These are phyloP conservation scores for Ceratoteleas bidentatus DNA, from an alignment of 1,140 invertebrate species.

Conservation along the genomic window DNA sequence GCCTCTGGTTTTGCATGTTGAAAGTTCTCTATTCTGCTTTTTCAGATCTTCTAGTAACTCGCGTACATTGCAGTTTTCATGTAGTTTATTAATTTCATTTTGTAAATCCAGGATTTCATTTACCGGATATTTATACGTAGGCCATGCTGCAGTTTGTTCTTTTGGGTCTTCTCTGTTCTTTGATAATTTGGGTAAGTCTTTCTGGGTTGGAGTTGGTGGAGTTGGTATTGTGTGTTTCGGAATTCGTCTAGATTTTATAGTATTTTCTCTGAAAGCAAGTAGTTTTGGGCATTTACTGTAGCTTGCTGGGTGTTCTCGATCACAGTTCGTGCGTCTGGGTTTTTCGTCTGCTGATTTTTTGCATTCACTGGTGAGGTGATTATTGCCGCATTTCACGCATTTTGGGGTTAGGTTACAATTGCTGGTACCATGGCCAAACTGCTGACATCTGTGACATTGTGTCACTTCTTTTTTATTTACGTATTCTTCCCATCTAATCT, in stretches of 20 bases:
- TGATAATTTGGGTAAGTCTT: too few relatives aligned
- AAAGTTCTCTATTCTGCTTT: neutral
- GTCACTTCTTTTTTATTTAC: conserved; percentile 21
- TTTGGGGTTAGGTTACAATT: conserved; percentile 25
- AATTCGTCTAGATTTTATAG: conserved; percentile 4
- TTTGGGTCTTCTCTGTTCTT: too few relatives aligned
- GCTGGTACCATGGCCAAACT: conserved; percentile 12
- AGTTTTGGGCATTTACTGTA: neutral
- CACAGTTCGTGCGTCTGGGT: neutral
- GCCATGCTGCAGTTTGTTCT: too few relatives aligned
- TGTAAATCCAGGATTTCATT: conserved; percentile 9
- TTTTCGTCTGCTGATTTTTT: neutral
- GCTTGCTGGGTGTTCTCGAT: neutral
- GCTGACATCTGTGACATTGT: conserved; percentile 39
- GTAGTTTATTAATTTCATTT: conserved; percentile 9
- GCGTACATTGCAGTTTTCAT: neutral
- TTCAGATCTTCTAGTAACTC: neutral
- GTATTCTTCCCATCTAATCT: conserved; percentile 37
- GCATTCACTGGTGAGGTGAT: neutral
- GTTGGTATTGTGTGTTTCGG: conserved; percentile 5
- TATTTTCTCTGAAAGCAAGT: too few relatives aligned
- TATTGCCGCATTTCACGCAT: conserved; percentile 23
- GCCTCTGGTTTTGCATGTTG: conserved; percentile 9
- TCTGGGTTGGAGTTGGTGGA: too few relatives aligned
- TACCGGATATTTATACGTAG: neutral